A percentile compares a stretch with the other conserved stretches of the same genome.
phyloP scores from a whole-genome alignment of 2,113 vertebrate genomes.

The Macaca mulatta region DNA sequence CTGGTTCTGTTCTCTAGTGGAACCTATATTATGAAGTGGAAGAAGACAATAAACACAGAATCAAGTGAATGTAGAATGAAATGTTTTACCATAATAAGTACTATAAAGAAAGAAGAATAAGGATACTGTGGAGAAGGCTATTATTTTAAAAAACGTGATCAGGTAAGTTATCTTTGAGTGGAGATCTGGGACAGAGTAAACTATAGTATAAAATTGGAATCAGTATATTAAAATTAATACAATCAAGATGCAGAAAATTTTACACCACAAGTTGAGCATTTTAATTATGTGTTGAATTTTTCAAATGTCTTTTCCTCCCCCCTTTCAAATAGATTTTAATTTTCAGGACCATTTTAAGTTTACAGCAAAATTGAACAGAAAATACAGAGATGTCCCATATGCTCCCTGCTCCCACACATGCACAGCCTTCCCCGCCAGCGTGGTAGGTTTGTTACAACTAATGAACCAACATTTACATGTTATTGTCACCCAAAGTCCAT shows the following conservation, averaged over 20 bases:
- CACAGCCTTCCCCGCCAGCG: not conserved
- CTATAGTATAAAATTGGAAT: not conserved
- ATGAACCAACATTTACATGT: fast-evolving
- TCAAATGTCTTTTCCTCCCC: not conserved
- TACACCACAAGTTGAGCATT: too few relatives aligned
- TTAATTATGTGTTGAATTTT: not conserved
- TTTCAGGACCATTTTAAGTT: not conserved
- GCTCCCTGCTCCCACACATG: not conserved
- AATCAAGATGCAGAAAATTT: not conserved
- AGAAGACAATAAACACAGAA: not conserved
- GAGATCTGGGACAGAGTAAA: not conserved
- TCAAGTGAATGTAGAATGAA: not conserved
- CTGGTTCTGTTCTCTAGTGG: too few relatives aligned
- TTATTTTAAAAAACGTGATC: not conserved
- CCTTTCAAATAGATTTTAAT: not conserved
- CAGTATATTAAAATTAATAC: not conserved
- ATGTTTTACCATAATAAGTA: not conserved
- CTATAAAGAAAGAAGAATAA: not conserved
- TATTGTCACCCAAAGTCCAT: not conserved
- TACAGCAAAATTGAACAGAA: not conserved
- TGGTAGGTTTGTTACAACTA: not conserved
- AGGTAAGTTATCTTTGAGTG: not conserved
- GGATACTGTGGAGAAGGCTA: not conserved
- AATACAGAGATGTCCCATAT: not conserved
- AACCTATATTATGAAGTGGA: not conserved